Percentiles rank a stretch among this genome's conserved stretches.
Evolutionary conservation across 92 coral and sea anemone species (phyloP).

Genomic region (Diadumene lineata): DNA sequence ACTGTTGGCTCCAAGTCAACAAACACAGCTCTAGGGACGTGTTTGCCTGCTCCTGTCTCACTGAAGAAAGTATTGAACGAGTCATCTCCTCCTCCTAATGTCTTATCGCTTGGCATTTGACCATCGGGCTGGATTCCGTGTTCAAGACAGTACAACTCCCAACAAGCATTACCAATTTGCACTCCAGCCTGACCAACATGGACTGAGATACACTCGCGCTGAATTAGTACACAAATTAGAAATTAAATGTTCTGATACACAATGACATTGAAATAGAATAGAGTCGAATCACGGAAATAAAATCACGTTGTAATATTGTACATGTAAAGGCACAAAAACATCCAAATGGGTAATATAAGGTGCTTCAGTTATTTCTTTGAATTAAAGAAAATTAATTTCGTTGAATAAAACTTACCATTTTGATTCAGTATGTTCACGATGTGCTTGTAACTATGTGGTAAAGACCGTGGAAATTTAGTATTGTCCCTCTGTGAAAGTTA

Average conservation of each 20-base stretch:
- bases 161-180: constrained; percentile 87
- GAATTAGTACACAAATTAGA: neutral
- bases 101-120: constrained; percentile 80
- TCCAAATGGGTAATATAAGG: no score
- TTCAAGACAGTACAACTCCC: constrained; percentile 93
- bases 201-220: constrained; percentile 86
- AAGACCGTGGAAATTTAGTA: neutral
- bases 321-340: no score
- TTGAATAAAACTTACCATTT: constrained; percentile 22
- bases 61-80: constrained; percentile 73
- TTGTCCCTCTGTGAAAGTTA: constrained; percentile 35
- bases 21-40: constrained; percentile 67
- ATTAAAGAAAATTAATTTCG: no score
- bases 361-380: no score
- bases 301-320: no score
- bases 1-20: constrained; percentile 71
- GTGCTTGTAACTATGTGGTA: neutral
- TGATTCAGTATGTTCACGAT: neutral
- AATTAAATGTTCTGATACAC: neutral
- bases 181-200: constrained; percentile 93
- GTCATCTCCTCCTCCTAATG: constrained; percentile 64
- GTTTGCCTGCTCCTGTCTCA: constrained; percentile 70
- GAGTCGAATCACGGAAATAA: no score
- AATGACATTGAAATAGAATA: no score
- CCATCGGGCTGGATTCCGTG: constrained; percentile 95